Conservation (phyloP, 2,797 vertebrate genomes). For the Sebastes cheni region DNA sequence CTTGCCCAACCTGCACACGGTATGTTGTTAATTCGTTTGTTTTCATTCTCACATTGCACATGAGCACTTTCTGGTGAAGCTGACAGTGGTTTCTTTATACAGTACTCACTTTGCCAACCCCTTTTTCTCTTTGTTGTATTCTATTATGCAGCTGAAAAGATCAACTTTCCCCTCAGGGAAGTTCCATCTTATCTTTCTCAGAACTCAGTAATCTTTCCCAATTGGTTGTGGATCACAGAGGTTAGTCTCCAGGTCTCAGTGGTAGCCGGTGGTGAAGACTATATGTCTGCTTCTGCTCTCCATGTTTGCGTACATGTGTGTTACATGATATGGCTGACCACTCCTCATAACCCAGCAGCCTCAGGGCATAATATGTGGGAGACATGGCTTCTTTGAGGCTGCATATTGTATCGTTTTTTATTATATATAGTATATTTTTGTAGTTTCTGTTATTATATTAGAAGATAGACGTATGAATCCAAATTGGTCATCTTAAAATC, state of each 20-base stretch:
- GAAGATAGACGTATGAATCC: background rate
- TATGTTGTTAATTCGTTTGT: background rate
- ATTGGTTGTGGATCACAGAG: constrained; percentile 69
- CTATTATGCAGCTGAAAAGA: constrained; percentile 19
- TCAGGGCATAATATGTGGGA: constrained; percentile 1
- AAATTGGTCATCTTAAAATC: background rate
- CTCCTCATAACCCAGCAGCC: constrained; percentile 35
- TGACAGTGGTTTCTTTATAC: background rate
- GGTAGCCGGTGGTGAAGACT: constrained; percentile 29
- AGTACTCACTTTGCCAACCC: background rate
- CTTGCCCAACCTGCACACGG: background rate
- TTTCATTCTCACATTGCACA: background rate
- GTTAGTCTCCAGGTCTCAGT: constrained; percentile 50
- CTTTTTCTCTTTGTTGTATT: constrained; percentile 10
- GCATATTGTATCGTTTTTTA: background rate
- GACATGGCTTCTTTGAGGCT: constrained; percentile 1
- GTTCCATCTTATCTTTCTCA: constrained; percentile 48
- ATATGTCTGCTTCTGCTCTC: constrained; percentile 48
- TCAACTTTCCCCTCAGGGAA: constrained; percentile 11
- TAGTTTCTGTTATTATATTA: background rate
- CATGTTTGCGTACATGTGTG: constrained; percentile 66
- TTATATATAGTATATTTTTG: background rate
- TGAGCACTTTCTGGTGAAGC: background rate
- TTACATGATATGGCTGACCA: constrained; percentile 64
- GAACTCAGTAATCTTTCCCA: constrained; percentile 58